phyloP scores from a whole-genome alignment of 2,888 invertebrate genomes.

The Tryphoninae sp. region DNA sequence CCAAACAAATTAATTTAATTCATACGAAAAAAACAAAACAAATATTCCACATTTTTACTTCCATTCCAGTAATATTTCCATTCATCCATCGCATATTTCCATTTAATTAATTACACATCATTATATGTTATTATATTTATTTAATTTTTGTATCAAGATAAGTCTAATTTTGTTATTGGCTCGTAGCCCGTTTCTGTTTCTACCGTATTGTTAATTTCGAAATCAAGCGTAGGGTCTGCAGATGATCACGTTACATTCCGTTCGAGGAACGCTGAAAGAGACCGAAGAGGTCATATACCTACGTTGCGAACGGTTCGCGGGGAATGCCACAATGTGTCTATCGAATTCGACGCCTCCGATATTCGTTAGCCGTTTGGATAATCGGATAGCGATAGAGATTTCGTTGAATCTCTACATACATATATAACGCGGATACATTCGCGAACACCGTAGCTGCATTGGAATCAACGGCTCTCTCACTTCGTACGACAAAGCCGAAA shows the following conservation, averaged over 20 bases:
- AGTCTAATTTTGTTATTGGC: too few relatives aligned
- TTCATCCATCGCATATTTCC: too few relatives aligned
- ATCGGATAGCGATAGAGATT: constrained; percentile 24
- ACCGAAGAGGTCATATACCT: neutral
- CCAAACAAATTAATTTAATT: too few relatives aligned
- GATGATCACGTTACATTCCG: neutral
- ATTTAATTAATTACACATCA: too few relatives aligned
- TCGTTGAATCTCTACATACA: neutral
- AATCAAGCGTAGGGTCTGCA: too few relatives aligned
- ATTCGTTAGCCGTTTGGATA: constrained; percentile 37
- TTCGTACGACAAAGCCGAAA: constrained; percentile 40
- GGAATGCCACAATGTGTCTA: neutral
- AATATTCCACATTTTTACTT: too few relatives aligned
- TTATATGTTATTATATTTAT: too few relatives aligned
- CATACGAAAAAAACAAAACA: too few relatives aligned
- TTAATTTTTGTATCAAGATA: too few relatives aligned
- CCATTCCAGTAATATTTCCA: too few relatives aligned
- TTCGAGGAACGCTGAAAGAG: neutral
- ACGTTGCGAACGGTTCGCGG: neutral
- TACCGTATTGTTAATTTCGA: too few relatives aligned
- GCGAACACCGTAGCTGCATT: constrained; percentile 4
- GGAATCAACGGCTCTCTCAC: constrained; percentile 15
- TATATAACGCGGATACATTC: neutral
- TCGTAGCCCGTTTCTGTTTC: too few relatives aligned
- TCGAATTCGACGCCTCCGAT: constrained; percentile 15